A percentile compares a stretch with the other conserved stretches of the same genome.
Conservation (phyloP, 2,888 invertebrate species). For the Disparrhopalites patrizii region DNA sequence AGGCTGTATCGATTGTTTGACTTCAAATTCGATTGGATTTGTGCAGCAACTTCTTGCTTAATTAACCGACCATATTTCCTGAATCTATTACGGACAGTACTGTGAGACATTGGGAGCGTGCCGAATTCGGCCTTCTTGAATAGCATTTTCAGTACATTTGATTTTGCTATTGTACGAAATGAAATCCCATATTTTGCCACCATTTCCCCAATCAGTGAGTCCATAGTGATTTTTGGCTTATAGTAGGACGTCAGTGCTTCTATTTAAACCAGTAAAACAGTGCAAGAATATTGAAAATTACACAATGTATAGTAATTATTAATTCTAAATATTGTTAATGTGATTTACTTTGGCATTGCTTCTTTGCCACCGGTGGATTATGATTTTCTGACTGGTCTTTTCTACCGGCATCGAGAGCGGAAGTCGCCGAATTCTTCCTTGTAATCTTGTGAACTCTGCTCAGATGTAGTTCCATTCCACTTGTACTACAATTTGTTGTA, state of each 20-base stretch:
- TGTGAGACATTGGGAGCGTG: neutral
- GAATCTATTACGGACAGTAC: neutral
- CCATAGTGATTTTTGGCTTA: neutral
- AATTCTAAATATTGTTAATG: neutral
- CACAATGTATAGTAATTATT: neutral
- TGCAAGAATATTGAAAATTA: neutral
- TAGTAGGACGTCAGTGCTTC: neutral
- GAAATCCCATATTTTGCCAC: neutral
- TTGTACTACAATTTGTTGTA: neutral
- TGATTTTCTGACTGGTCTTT: neutral
- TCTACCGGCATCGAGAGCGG: neutral
- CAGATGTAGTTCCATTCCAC: neutral
- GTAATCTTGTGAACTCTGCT: neutral
- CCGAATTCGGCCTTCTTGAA: neutral
- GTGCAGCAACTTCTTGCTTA: neutral
- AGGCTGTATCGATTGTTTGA: neutral
- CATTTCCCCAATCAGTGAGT: neutral
- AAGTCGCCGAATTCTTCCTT: neutral
- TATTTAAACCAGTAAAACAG: neutral
- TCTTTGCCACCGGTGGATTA: too few relatives aligned
- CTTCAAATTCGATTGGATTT: neutral
- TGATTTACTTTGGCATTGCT: neutral
- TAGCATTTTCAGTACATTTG: neutral
- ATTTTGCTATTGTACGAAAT: neutral
- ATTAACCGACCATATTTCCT: neutral